phyloP scores from a whole-genome alignment of 2,888 invertebrate species.

The Lymantria monacha region DNA sequence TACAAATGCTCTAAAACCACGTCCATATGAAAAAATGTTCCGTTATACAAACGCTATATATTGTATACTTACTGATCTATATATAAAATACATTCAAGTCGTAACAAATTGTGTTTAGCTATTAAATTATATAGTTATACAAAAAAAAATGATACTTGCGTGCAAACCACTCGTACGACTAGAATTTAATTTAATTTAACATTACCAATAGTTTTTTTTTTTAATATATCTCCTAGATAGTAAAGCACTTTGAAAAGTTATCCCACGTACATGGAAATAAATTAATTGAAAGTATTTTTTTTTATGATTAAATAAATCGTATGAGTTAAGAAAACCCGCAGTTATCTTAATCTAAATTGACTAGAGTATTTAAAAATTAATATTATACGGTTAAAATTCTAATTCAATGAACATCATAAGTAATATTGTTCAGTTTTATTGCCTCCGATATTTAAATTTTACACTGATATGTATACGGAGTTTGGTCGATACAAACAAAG shows the following conservation, averaged over 20 bases:
- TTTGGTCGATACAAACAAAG: constrained; percentile 41
- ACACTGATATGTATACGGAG: constrained; percentile 75
- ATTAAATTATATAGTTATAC: constrained; percentile 29
- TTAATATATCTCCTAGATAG: constrained; percentile 78
- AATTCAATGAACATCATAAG: constrained; percentile 11
- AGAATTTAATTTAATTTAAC: constrained; percentile 69
- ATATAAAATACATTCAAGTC: constrained; percentile 72
- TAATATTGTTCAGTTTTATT: constrained; percentile 55
- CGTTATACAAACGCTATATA: constrained; percentile 75
- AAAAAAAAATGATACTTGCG: constrained; percentile 43
- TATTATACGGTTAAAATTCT: constrained; percentile 12
- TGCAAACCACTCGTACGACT: constrained; percentile 74
- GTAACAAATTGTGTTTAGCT: constrained; percentile 70
- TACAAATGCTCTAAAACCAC: constrained; percentile 64
- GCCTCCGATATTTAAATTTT: constrained; percentile 59
- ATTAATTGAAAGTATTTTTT: constrained; percentile 14
- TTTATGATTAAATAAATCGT: constrained; percentile 1
- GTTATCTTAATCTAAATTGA: constrained; percentile 72
- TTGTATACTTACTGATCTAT: constrained; percentile 62
- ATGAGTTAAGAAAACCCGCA: constrained; percentile 27
- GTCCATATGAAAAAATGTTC: constrained; percentile 66
- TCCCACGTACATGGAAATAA: constrained; percentile 58
- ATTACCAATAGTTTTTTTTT: constrained; percentile 71
- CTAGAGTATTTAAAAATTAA: constrained; percentile 53
- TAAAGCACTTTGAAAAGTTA: constrained; percentile 81